Evolutionary conservation across 2,888 invertebrate genomes (phyloP), one percentile per base, ranked within the genome.

Genomic region (Drosophila subsilvestris): DNA sequence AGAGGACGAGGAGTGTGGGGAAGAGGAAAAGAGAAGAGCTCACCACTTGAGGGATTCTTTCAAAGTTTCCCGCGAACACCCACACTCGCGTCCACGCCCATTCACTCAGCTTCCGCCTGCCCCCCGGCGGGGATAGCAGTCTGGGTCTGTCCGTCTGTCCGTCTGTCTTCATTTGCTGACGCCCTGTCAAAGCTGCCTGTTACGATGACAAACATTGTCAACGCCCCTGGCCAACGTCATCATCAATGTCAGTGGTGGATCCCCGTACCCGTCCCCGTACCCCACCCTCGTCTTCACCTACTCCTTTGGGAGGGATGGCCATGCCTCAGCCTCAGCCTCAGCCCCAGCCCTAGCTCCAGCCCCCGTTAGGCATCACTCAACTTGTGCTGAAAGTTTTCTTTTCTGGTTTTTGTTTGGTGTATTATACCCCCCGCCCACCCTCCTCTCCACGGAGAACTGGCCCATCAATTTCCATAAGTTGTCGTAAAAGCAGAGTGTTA

Each of bases 391-490:
- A 83, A 79, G 79, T 77, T 82, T 59, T 67, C 63, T 65, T 78
- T 67, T 61, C 45, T 66, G 63, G 74, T 78, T 66, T 43, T n/a
- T 49, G 47, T 65, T 32, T 53, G 42, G 65, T 48, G 42, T 43
- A 42, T 43, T 57, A 10, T 22, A n/a, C 18, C 44, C 18, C 10
- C 20, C 43, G 17, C 50, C 17, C 32, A 17, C 71, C 44, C 63
- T 10, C 37, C 32, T 6, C 25, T 25, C 6, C 25, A 0, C 1
- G 45, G 47, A 32, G 25, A 56, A 67, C 71, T 70, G 74, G 69
- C 79, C 85, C 81, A 83, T 83, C 82, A 86, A 83, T 83, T 83
- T 84, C 75, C 87, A 86, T 86, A 86, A 86, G 85, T 83, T 87
- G 68, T 76, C 85, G 81, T 83, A 81, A 81, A 86, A 78, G 72